Conservation (phyloP, 2,888 invertebrate species). For the Crioceris asparagi region DNA sequence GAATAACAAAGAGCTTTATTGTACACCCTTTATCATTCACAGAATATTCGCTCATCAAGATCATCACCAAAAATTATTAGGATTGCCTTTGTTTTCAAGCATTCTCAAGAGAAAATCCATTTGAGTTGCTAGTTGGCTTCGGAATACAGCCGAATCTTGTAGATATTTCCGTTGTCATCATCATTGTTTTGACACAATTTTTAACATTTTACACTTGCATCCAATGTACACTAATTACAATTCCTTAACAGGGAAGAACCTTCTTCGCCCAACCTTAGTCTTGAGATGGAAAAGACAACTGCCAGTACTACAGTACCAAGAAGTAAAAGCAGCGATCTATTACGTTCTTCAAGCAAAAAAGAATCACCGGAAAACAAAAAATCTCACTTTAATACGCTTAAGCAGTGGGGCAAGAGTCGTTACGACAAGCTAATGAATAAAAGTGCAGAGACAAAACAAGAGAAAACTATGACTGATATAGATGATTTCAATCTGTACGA, state of each 20-base stretch:
- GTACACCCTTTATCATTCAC: no score
- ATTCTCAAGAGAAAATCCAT: no score
- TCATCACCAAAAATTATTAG: no score
- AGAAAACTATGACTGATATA: conserved; percentile 36
- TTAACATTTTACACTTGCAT: conserved; percentile 1
- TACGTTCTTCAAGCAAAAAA: conserved; percentile 42
- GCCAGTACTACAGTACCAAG: no score
- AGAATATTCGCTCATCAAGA: no score
- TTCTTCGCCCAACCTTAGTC: conserved; percentile 25
- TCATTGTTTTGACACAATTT: no score
- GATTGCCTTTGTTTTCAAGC: no score
- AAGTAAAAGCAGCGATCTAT: conserved; percentile 66
- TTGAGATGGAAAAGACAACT: no score
- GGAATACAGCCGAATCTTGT: no score
- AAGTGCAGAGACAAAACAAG: conserved; percentile 44
- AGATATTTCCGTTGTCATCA: background rate
- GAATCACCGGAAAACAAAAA: conserved; percentile 51
- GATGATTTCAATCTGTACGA: conserved; percentile 56
- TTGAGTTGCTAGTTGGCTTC: no score
- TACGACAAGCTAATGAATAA: conserved; percentile 64
- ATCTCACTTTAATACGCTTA: conserved; percentile 69
- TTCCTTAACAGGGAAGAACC: conserved; percentile 32
- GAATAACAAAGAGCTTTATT: no score
- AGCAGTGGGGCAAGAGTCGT: conserved; percentile 76
- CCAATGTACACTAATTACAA: conserved; percentile 16